Conservation (phyloP, 2,888 invertebrate species). For the Clepsis dumicolana region DNA sequence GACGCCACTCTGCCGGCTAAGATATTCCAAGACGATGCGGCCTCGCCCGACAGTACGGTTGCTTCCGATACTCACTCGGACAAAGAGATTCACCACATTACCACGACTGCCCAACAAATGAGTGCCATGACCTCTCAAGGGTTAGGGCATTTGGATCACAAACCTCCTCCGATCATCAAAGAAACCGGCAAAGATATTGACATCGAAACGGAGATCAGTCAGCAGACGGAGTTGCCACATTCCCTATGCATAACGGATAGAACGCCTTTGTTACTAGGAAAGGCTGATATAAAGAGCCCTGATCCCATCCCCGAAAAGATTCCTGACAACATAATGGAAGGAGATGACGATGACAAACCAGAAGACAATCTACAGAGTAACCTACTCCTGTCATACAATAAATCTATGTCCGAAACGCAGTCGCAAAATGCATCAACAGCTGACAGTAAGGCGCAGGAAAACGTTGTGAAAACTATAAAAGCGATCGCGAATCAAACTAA, state of each 20-base stretch:
- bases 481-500: constrained; percentile 85
- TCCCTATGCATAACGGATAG: constrained; percentile 73
- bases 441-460: constrained; percentile 67
- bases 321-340: constrained; percentile 82
- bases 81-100: constrained; percentile 58
- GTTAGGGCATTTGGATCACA: constrained; percentile 58
- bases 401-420: constrained; percentile 61
- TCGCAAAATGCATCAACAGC: constrained; percentile 55
- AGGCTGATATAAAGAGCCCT: constrained; percentile 81
- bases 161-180: constrained; percentile 58
- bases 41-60: constrained; percentile 85
- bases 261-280: constrained; percentile 74
- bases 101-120: constrained; percentile 58
- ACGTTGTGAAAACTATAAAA: constrained; percentile 83
- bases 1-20: constrained; percentile 88
- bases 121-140: constrained; percentile 56
- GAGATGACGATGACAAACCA: constrained; percentile 80
- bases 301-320: constrained; percentile 83
- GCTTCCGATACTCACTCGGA: constrained; percentile 62
- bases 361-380: constrained; percentile 72
- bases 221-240: constrained; percentile 81
- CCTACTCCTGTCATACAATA: constrained; percentile 70
- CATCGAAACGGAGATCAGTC: constrained; percentile 81
- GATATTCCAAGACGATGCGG: constrained; percentile 89
- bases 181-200: constrained; percentile 75